A percentile compares a stretch with the other conserved stretches of the same genome.
Evolutionary conservation across 2,113 vertebrate species (phyloP).

Genomic region (Motacilla tschutschensis): DNA sequence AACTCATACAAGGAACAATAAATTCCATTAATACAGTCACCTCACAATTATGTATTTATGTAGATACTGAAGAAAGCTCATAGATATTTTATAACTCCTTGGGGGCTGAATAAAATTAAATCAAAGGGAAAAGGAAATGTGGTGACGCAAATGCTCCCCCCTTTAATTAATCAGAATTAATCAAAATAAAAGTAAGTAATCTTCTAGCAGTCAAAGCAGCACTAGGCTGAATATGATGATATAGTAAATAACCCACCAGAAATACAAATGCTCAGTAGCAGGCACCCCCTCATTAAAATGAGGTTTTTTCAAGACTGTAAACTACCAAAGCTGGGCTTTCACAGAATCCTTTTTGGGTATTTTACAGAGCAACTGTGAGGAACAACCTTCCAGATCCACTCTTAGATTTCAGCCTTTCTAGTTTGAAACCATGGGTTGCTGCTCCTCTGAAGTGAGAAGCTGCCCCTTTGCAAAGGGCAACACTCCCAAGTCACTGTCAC

Average conservation of each 20-base stretch:
- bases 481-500: background rate
- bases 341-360: background rate
- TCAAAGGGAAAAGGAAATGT: constrained; percentile 22
- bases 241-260: background rate
- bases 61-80: background rate
- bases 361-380: background rate
- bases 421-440: background rate
- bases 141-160: background rate
- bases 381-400: background rate
- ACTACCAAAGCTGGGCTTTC: background rate
- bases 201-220: background rate
- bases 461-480: background rate
- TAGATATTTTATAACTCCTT: constrained; percentile 7
- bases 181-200: background rate
- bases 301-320: background rate
- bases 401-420: background rate
- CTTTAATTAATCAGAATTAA: constrained; percentile 21
- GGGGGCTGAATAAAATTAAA: constrained; percentile 12
- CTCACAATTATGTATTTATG: constrained; percentile 28
- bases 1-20: background rate
- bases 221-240: background rate
- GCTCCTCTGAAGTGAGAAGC: background rate
- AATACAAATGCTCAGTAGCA: background rate
- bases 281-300: background rate
- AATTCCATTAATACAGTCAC: background rate